phyloP scores from a whole-genome alignment of 2,888 invertebrate genomes.

The Nomada ferruginata region DNA sequence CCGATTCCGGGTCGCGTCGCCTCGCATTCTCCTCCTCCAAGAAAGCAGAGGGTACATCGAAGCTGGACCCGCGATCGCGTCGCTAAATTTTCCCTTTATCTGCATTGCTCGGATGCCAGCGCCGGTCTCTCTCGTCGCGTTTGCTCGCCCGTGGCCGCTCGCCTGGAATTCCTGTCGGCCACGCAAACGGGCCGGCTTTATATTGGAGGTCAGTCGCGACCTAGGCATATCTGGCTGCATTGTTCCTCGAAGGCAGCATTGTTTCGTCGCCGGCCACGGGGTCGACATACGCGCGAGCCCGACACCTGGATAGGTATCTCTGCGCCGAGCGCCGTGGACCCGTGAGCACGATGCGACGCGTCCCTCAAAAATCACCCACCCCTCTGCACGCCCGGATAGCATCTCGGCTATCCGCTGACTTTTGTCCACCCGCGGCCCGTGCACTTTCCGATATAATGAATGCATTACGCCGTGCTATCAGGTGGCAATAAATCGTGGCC shows the following conservation, averaged over 20 bases:
- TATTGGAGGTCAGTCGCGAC: conserved; percentile 69
- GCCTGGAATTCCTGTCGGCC: conserved; percentile 53
- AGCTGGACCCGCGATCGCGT: conserved; percentile 38
- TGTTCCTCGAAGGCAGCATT: conserved; percentile 64
- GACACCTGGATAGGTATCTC: conserved; percentile 59
- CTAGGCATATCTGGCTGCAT: conserved; percentile 68
- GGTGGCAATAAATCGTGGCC: conserved; percentile 48
- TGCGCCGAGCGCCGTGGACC: conserved; percentile 15
- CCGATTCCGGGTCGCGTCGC: neutral
- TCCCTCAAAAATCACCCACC: conserved; percentile 23
- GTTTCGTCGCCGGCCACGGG: conserved; percentile 59
- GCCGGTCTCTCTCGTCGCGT: conserved; percentile 37
- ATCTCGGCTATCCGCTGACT: conserved; percentile 25
- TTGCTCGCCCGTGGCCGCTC: conserved; percentile 17
- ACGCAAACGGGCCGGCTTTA: conserved; percentile 36
- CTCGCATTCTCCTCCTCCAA: neutral
- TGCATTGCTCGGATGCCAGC: conserved; percentile 73
- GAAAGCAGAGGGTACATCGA: conserved; percentile 15
- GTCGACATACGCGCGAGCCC: conserved; percentile 38
- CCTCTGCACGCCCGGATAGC: conserved; percentile 37
- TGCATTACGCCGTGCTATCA: conserved; percentile 59
- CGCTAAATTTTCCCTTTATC: conserved; percentile 74
- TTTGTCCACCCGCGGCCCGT: conserved; percentile 35
- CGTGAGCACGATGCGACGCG: neutral
- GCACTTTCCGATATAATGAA: conserved; percentile 58